Base-by-base conservation (phyloP, 1,140 invertebrate species). In the Trypoxylus dichotomus region DNA sequence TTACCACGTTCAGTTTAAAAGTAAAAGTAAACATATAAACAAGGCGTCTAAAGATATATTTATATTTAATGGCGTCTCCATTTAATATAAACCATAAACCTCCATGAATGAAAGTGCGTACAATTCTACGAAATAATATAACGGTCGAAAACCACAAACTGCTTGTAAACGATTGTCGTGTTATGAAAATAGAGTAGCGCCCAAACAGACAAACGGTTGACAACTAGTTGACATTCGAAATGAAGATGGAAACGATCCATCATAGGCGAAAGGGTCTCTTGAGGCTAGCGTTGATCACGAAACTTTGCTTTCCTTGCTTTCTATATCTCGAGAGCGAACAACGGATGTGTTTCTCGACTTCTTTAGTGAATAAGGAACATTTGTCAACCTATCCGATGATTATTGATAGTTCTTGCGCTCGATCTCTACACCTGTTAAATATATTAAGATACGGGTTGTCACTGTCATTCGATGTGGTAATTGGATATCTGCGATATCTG, bases 341-440 rank as follows among this genome's bases (percentile, higher is more conserved):
- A n/a, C 47, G 21, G 41, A 74, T 19, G 11, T 41, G 72, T 24
- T 37, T n/a, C 72, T 11, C 27, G 29, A 74, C 29, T 15, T 41
- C 13, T 15, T 24, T 13, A 13, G 60, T n/a, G 60, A 68, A 27
- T 68, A 74, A 37, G 41, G 27, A 43, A 74, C 72, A 42, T 74
- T 74, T 74, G 72, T 74, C 72, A 74, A 74, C 72, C 29, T 27
- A 41, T 42, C 72, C 3, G 72, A 74, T 74, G 72, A 43, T 74
- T 25, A 74, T 74, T 74, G 72, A 74, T 74, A 37, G 72, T 10
- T 43, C 13, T 24, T 41, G 3, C 19, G 72, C 29, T 21, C 21
- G 37, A 41, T 74, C 19, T 74, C 29, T 21, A 74, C 41, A 74
- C 72, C 13, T 74, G 27, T 68, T 68, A 68, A 29, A 27, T 29